phyloP scores from a whole-genome alignment of 2,888 invertebrate species.

The Melanotus villosus region DNA sequence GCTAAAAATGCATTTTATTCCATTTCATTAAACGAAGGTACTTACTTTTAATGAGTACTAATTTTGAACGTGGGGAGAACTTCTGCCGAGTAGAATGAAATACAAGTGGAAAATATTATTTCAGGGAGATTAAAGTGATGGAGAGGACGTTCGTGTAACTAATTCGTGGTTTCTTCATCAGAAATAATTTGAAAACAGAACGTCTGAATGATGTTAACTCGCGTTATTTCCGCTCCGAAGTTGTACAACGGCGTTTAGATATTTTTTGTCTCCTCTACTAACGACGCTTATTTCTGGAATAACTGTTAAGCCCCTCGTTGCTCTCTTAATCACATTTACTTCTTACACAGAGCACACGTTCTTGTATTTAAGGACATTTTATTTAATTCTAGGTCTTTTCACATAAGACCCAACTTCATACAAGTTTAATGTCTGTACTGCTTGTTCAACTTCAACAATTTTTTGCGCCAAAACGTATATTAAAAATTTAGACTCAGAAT shows the following conservation, averaged over 20 bases:
- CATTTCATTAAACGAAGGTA: constrained; percentile 37
- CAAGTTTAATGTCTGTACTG: too few relatives aligned
- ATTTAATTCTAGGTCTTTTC: too few relatives aligned
- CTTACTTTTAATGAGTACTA: constrained; percentile 35
- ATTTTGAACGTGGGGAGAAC: constrained; percentile 29
- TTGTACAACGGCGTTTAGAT: background rate
- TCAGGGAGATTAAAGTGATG: constrained; percentile 31
- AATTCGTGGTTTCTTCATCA: constrained; percentile 21
- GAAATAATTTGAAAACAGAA: constrained; percentile 7
- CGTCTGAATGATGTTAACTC: constrained; percentile 4
- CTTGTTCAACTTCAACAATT: too few relatives aligned
- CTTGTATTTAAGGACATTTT: too few relatives aligned
- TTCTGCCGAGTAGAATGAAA: constrained; percentile 26
- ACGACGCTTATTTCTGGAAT: too few relatives aligned
- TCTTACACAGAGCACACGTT: too few relatives aligned
- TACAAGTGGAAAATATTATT: constrained; percentile 36
- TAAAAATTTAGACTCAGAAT: too few relatives aligned
- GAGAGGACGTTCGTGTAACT: constrained; percentile 11
- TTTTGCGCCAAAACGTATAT: too few relatives aligned
- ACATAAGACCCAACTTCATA: too few relatives aligned
- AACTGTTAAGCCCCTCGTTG: too few relatives aligned
- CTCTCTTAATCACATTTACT: too few relatives aligned
- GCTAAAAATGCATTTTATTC: constrained; percentile 33
- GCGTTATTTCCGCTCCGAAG: background rate
- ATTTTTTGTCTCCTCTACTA: too few relatives aligned